Base-by-base conservation (phyloP, 2,888 invertebrate genomes). In the Strigamia maritima region DNA sequence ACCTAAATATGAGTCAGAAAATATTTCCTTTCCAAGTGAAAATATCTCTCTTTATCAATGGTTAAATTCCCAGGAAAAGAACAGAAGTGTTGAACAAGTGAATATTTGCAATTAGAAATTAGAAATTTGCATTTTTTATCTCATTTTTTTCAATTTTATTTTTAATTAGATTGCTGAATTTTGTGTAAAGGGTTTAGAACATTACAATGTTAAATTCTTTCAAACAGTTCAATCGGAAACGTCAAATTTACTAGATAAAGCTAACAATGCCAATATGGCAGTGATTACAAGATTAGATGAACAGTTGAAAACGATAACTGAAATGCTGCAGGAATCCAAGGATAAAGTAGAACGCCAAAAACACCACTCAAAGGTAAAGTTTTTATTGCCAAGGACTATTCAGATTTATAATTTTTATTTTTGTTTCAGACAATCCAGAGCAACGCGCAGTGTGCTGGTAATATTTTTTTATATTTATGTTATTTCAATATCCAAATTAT, bases 241-340 rank as follows among this genome's bases (percentile, higher is more conserved):
- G 7, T 89, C 89, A 80, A 88, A 89, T 31, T 90, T 92, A 22
- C 85, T 94, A 49, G 90, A 90, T 81, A 89, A 89, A 79, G 92
- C 93, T 0, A 89, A 90, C 82, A 88, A 90, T 83, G 83, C 84
- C 1, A 85, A 86, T 78, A 87, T 88, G 88, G 94, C 94, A 84
- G 94, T 95, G 86, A 94, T 97, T 79, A 93, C 93, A 84, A 97
- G 88, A 2, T 87, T 97, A 54, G 94, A 94, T 80, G 94, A 94
- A 82, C 89, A 97, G 1, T 87, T 97, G 60, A 94, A 90, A 83
- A 92, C 92, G 10, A 89, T 97, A 54, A 96, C 97, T 81, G 92
- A 93, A 84, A 88, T 97, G 79, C 90, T 95, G 86, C 89, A 88
- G 79, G 93, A 93, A 82, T 92, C 93, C 0, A 91, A 91, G 84